Base-by-base conservation (phyloP, 2,888 invertebrate species). In the Sarcophaga carnaria region DNA sequence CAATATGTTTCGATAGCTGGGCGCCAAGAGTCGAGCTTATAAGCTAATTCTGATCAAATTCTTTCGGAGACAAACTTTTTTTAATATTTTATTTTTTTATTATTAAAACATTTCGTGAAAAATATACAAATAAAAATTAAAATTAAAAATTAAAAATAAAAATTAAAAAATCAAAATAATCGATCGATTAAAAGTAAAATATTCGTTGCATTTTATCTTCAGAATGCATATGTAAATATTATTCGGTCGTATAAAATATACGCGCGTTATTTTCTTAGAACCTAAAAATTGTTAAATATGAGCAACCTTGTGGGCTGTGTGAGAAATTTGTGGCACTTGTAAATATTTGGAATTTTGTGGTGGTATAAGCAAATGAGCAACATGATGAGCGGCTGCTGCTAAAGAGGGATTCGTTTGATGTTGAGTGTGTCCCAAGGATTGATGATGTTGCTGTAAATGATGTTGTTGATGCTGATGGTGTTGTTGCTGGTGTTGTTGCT, bases 281-380 rank as follows among this genome's bases (percentile, higher is more conserved):
- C 10, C 47, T 67, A 82, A 70, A 54, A 37, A 10, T 70, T 25
- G 81, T 85, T 89, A 92, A 87, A 92, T 84, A 72, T 92, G 92
- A 54, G 90, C 90, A 74, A 91, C 88, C 83, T 89, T 90, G 72
- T 89, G 90, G 90, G 83, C 80, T 60, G 83, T 86, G 45, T 88
- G 85, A 64, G 90, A 89, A 62, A 89, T 89, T 47, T 88, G 89
- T 78, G 92, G 92, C 72, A 92, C 91, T 85, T 92, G 92, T 69
- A 92, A 80, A 80, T 89, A 92, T 20, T 92, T 92, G 8, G 91
- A 87, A 85, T 92, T 92, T 80, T 92, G 92, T n/a, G 92, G 92
- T 54, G 92, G 92, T 82, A 92, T 92, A 59, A 92, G 89, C 88
- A 92, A 85, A 63, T 92, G 92, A n/a, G 91, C 85, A 4, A 92